Evolutionary conservation across 2,113 vertebrate species (phyloP).

Genomic region (Garra rufa): DNA sequence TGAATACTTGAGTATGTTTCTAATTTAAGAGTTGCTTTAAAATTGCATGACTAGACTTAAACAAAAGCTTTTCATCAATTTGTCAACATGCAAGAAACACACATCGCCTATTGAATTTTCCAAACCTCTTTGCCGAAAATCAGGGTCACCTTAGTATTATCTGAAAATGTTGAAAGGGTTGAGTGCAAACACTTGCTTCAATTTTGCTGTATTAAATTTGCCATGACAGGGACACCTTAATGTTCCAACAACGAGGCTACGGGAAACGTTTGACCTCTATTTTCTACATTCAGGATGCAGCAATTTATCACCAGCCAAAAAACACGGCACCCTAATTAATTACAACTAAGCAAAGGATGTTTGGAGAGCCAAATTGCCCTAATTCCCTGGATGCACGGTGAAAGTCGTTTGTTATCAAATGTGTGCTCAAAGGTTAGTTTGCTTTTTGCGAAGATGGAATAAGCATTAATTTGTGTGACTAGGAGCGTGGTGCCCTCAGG

Average conservation of each 20-base stretch:
- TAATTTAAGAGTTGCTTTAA: not conserved
- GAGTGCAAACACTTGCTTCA: conserved; percentile 21
- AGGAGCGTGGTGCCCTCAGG: conserved; percentile 58
- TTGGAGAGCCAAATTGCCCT: conserved; percentile 85
- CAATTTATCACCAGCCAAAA: conserved; percentile 82
- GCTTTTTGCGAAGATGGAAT: conserved; percentile 78
- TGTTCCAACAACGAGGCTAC: conserved; percentile 78
- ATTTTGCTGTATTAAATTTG: conserved; percentile 73
- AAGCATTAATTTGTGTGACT: conserved; percentile 77
- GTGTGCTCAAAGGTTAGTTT: conserved; percentile 86
- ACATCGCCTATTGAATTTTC: not conserved
- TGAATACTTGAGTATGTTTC: not conserved
- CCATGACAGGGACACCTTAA: conserved; percentile 80
- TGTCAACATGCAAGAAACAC: not conserved
- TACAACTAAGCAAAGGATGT: conserved; percentile 86
- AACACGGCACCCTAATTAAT: conserved; percentile 82
- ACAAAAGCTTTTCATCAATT: not conserved
- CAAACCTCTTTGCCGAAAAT: not conserved
- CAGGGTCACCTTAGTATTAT: conserved; percentile 10
- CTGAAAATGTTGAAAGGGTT: not conserved
- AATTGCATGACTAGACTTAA: not conserved
- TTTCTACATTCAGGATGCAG: conserved; percentile 77
- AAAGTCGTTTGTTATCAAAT: conserved; percentile 87
- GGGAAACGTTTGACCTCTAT: conserved; percentile 82
- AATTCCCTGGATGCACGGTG: conserved; percentile 78